Base-by-base conservation (phyloP, 1,140 invertebrate genomes). In the Cheumatopsyche charites region DNA sequence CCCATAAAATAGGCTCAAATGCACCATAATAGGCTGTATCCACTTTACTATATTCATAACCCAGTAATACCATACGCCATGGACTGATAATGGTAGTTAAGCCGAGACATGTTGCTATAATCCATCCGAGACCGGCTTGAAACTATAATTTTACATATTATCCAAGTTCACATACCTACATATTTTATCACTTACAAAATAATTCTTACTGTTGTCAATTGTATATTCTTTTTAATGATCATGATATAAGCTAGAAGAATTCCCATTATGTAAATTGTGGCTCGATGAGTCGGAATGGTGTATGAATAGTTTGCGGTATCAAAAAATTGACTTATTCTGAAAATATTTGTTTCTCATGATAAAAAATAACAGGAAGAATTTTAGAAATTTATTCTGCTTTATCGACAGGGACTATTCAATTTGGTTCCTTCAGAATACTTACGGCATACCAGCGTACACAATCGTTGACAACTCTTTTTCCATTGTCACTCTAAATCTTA, bases 401-500 rank as follows among this genome's bases (percentile, higher is more conserved):
- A n/a, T n/a, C n/a, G n/a, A n/a, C n/a, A n/a, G n/a, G n/a, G n/a
- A n/a, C n/a, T n/a, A n/a, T n/a, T 11, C 6, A 13, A 55, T 12
- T 55, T 76, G 78, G 82, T n/a, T 43, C 42, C n/a, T 9, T 43
- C n/a, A n/a, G n/a, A n/a, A 61, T 78, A 89, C 90, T 91, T 82
- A 92, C 90, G 90, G 88, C 67, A 89, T 89, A 29, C 90, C 90
- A 77, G 87, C 91, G 77, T 90, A 90, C 45, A 92, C 86, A 77
- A 90, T 90, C 84, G 90, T 89, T 73, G 87, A 90, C 71, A 92
- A 83, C 67, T 87, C 84, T 74, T 86, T 87, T 47, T 82, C 81
- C 62, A 89, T 87, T 3, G 88, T 89, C n/a, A 89, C 86, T 45
- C 88, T 83, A 79, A 87, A 91, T 67, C 91, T 80, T 7, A 91